A percentile compares a stretch with the other conserved stretches of the same genome.
Conservation (phyloP, 2,113 vertebrate genomes). For the human (Homo sapiens) region DNA sequence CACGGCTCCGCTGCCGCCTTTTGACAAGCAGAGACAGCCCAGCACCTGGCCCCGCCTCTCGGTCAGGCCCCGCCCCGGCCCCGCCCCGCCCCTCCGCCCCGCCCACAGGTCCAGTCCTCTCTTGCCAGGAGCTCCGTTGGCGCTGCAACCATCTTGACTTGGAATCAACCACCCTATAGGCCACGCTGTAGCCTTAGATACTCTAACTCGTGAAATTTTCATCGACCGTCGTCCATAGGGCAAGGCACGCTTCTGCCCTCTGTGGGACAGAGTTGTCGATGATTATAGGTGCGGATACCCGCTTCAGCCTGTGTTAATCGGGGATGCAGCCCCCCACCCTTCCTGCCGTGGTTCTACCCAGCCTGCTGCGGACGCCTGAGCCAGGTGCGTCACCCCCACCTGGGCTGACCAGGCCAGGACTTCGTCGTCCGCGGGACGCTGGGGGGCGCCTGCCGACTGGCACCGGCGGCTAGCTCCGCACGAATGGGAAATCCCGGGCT, state of each 20-base stretch:
- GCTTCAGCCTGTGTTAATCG: background rate
- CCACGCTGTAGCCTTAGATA: background rate
- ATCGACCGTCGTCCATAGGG: background rate
- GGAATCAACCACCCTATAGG: background rate
- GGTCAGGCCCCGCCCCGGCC: accelerated
- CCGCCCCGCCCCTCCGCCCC: accelerated
- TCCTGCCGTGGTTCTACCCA: background rate
- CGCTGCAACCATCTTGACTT: slow-evolving; percentile 28
- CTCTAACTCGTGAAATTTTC: background rate
- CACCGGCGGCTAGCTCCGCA: accelerated
- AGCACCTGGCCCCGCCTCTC: slow-evolving; percentile 68
- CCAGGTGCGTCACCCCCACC: slow-evolving; percentile 52
- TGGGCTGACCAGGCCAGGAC: background rate
- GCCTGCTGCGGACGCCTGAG: background rate
- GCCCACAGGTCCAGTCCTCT: background rate
- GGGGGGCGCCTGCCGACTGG: background rate
- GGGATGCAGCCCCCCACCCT: background rate
- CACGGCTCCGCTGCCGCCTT: slow-evolving; percentile 55
- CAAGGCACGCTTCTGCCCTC: background rate
- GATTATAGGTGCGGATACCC: background rate
- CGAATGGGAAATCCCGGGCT: background rate
- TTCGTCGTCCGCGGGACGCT: background rate
- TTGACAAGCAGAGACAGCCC: slow-evolving; percentile 78
- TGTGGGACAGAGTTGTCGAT: background rate
- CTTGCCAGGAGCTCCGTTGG: background rate